Evolutionary conservation across 2,888 invertebrate genomes (phyloP).

Genomic region (Nomada goodeniana): DNA sequence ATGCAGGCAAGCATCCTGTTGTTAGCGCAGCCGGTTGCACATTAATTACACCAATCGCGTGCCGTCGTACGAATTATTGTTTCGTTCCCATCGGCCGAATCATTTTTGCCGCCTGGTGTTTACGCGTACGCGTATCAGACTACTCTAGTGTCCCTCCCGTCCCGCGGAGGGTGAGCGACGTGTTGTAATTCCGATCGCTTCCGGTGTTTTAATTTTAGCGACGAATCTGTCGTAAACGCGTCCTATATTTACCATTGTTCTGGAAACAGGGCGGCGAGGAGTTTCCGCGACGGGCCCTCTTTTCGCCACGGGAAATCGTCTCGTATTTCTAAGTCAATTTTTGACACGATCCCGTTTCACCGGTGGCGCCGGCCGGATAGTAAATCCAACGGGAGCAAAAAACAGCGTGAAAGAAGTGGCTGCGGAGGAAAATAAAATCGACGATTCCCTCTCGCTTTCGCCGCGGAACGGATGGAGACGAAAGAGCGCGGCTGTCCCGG

Average conservation of each 20-base stretch:
- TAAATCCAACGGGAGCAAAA: conserved; percentile 3
- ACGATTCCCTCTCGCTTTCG: conserved; percentile 39
- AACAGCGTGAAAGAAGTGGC: neutral
- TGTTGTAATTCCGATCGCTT: neutral
- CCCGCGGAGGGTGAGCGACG: neutral
- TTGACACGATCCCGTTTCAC: conserved; percentile 27
- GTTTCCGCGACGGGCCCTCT: conserved; percentile 35
- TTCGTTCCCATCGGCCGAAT: conserved; percentile 49
- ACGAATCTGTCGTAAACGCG: conserved; percentile 4
- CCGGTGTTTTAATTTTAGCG: conserved; percentile 40
- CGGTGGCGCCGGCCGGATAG: neutral
- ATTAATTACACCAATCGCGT: conserved; percentile 46
- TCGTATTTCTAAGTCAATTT: conserved; percentile 14
- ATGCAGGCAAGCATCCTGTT: conserved; percentile 63
- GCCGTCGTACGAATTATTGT: conserved; percentile 64
- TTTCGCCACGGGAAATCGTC: conserved; percentile 12
- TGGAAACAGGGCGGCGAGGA: conserved; percentile 5
- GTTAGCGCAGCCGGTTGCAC: conserved; percentile 59
- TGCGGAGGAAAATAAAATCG: conserved; percentile 19
- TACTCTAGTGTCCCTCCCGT: no score
- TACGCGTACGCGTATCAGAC: neutral
- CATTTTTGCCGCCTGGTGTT: neutral
- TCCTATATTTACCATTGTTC: conserved; percentile 27
- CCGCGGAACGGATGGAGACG: conserved; percentile 25
- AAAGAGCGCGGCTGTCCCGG: conserved; percentile 9